These are phyloP conservation scores for Amblyjoppa proteus DNA, from an alignment of 2,888 invertebrate genomes.

Conservation along the genomic window DNA sequence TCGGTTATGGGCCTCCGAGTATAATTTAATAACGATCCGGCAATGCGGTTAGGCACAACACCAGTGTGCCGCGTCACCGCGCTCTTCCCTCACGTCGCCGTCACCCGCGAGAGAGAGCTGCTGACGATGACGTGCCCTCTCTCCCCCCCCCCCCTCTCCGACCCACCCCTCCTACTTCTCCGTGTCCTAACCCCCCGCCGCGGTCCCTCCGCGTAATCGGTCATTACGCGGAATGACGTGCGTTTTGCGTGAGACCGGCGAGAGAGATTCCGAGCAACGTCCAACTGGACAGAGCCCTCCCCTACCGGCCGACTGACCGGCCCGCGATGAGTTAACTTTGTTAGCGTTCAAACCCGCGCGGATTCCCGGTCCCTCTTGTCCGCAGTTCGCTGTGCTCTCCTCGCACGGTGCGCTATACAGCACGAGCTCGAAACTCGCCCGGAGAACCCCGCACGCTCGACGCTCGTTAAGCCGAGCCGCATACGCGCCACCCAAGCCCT, in stretches of 20 bases:
- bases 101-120: constrained; percentile 55
- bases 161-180: constrained; percentile 7
- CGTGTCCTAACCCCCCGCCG: constrained; percentile 49
- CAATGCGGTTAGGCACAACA: constrained; percentile 79
- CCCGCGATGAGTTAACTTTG: constrained; percentile 76
- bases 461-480: constrained; percentile 64
- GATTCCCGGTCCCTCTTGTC: constrained; percentile 75
- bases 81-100: constrained; percentile 39
- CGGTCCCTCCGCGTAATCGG: constrained; percentile 79
- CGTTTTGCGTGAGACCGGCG: constrained; percentile 78
- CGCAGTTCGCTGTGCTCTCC: constrained; percentile 42
- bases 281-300: constrained; percentile 5
- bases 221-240: constrained; percentile 84
- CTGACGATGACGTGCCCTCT: constrained; percentile 60
- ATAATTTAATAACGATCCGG: constrained; percentile 84
- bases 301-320: constrained; percentile 24
- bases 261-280: constrained; percentile 66
- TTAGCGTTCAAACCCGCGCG: constrained; percentile 78
- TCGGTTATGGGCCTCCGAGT: constrained; percentile 81
- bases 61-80: constrained; percentile 78
- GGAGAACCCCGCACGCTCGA: constrained; percentile 55
- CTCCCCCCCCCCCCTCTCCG: constrained; percentile 9
- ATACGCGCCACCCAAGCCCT: constrained; percentile 42
- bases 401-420: constrained; percentile 50
- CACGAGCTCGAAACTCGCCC: constrained; percentile 47